These are phyloP conservation scores for Gortyna flavago DNA, from an alignment of 2,888 invertebrate genomes.

Conservation along the genomic window DNA sequence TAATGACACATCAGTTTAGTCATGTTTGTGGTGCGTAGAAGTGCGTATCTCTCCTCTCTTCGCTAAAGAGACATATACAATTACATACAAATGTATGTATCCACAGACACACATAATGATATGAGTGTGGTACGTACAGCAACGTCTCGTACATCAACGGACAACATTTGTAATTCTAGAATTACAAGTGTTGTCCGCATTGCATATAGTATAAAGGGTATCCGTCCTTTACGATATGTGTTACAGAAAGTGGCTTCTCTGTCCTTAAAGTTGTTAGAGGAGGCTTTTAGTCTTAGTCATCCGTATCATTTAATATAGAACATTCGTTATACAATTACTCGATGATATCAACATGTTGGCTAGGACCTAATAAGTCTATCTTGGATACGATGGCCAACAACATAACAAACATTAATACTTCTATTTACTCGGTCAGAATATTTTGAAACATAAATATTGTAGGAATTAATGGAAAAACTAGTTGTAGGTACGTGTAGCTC, in stretches of 20 bases:
- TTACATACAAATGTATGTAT: neutral
- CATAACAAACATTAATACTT: neutral
- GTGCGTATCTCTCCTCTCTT: neutral
- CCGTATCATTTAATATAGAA: neutral
- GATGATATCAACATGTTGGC: neutral
- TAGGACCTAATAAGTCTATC: neutral
- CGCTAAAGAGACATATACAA: neutral
- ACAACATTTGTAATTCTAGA: constrained; percentile 13
- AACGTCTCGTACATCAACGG: neutral
- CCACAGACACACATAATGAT: neutral
- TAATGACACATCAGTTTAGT: neutral
- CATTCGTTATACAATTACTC: neutral
- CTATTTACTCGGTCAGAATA: neutral
- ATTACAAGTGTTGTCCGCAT: constrained; percentile 28
- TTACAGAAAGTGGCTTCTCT: neutral
- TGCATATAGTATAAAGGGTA: neutral
- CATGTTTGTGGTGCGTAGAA: neutral
- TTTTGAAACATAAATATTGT: neutral
- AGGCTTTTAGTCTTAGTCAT: neutral
- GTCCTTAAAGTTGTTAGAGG: neutral
- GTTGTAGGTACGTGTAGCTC: neutral
- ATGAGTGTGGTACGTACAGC: neutral
- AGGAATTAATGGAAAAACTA: neutral
- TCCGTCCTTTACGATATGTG: constrained; percentile 12
- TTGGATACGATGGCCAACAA: neutral